These are phyloP conservation scores for Archaeoteleia sp. DNA, from an alignment of 2,888 invertebrate species.

Conservation along the genomic window DNA sequence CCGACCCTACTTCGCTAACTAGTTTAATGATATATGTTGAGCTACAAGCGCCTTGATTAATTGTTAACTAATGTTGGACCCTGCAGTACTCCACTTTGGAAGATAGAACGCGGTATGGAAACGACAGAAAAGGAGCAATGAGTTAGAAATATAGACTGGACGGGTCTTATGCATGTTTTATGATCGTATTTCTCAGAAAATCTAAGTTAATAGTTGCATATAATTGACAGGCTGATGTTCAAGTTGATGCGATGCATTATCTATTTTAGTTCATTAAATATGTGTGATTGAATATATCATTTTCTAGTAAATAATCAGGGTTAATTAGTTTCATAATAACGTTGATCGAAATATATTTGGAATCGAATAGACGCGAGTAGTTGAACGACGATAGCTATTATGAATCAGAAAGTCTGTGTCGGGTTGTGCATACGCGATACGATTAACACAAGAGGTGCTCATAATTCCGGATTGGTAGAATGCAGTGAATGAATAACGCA, in stretches of 20 bases:
- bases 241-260: constrained; percentile 8
- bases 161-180: constrained; percentile 13
- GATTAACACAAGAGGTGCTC: constrained; percentile 61
- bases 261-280: constrained; percentile 2
- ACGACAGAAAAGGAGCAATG: constrained; percentile 32
- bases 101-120: constrained; percentile 51
- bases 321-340: constrained; percentile 7
- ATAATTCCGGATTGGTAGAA: constrained; percentile 61
- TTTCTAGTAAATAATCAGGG: constrained; percentile 1
- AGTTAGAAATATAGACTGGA: constrained; percentile 34
- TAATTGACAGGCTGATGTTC: constrained; percentile 8
- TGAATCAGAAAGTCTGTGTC: too few species aligned
- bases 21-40: constrained; percentile 76
- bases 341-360: not conserved
- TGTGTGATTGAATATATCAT: too few species aligned
- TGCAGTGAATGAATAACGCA: constrained; percentile 56
- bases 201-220: constrained; percentile 17
- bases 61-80: constrained; percentile 76
- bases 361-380: constrained; percentile 8
- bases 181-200: constrained; percentile 12
- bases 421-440: constrained; percentile 30
- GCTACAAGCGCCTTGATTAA: constrained; percentile 76
- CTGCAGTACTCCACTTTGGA: constrained; percentile 69
- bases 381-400: too few species aligned
- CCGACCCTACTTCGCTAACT: constrained; percentile 75